phyloP scores from a whole-genome alignment of 2,888 invertebrate species.

The Hyposoter dolosus region DNA sequence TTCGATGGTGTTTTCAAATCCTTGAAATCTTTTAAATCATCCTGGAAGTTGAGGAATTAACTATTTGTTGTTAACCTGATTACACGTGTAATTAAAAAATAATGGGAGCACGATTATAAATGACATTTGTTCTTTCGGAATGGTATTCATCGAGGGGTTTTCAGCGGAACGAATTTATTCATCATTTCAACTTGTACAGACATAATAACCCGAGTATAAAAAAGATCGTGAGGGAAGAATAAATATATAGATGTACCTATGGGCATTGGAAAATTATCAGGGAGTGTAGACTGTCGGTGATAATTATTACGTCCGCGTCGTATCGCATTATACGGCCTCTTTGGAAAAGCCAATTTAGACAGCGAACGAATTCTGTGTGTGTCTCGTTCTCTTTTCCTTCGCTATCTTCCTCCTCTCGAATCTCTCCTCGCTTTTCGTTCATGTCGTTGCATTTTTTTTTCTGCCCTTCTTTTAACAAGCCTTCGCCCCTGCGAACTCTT shows the following conservation, averaged over 20 bases:
- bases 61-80: background rate
- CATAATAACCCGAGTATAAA: slow-evolving; percentile 38
- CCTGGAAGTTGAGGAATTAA: background rate
- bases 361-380: slow-evolving; percentile 37
- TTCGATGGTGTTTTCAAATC: background rate
- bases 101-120: background rate
- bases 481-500: slow-evolving; percentile 40
- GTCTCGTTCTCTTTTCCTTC: slow-evolving; percentile 33
- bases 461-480: slow-evolving; percentile 52
- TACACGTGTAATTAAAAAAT: background rate
- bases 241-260: slow-evolving; percentile 13
- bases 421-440: slow-evolving; percentile 38
- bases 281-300: slow-evolving; percentile 70
- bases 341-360: slow-evolving; percentile 76
- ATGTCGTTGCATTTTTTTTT: slow-evolving; percentile 50
- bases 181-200: slow-evolving; percentile 38
- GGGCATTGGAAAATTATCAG: slow-evolving; percentile 53
- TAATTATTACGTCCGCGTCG: slow-evolving; percentile 82
- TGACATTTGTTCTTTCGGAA: background rate
- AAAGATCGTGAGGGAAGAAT: slow-evolving; percentile 39
- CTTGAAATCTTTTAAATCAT: background rate
- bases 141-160: slow-evolving; percentile 38
- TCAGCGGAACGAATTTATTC: slow-evolving; percentile 56
- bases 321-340: slow-evolving; percentile 78
- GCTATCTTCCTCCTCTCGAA: slow-evolving; percentile 37